Conservation (phyloP, 1,140 invertebrate genomes). For the Brachionus calyciflorus region DNA sequence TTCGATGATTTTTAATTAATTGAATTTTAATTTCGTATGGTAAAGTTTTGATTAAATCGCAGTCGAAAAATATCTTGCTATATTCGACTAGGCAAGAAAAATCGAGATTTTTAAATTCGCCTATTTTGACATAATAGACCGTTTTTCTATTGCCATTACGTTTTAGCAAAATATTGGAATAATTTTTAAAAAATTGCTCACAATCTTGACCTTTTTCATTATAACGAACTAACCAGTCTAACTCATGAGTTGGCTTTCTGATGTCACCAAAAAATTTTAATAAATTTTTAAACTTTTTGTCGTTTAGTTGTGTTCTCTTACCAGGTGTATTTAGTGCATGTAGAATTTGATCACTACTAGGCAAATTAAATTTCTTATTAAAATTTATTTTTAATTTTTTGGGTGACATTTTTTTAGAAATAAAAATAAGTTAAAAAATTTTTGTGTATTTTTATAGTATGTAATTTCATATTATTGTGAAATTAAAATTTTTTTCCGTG, state of each 20-base stretch:
- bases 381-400: constrained; percentile 21
- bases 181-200: constrained; percentile 50
- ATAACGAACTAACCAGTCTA: constrained; percentile 57
- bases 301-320: neutral
- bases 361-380: constrained; percentile 12
- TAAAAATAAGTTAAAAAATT: no score
- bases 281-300: constrained; percentile 26
- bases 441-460: no score
- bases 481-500: no score
- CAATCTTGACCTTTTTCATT: constrained; percentile 54
- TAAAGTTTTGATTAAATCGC: constrained; percentile 51
- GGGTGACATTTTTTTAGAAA: constrained; percentile 38
- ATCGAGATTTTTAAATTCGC: constrained; percentile 50
- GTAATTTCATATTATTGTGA: no score
- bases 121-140: constrained; percentile 53
- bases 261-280: constrained; percentile 49
- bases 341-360: constrained; percentile 16
- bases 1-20: constrained; percentile 48
- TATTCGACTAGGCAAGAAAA: constrained; percentile 51
- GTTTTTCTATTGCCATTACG: constrained; percentile 51
- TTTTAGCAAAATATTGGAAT: constrained; percentile 51
- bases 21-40: constrained; percentile 49
- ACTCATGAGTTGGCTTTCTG: constrained; percentile 50
- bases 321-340: constrained; percentile 5
- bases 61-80: constrained; percentile 50